phyloP scores from a whole-genome alignment of 1,140 invertebrate species.

The Psix sp. region DNA sequence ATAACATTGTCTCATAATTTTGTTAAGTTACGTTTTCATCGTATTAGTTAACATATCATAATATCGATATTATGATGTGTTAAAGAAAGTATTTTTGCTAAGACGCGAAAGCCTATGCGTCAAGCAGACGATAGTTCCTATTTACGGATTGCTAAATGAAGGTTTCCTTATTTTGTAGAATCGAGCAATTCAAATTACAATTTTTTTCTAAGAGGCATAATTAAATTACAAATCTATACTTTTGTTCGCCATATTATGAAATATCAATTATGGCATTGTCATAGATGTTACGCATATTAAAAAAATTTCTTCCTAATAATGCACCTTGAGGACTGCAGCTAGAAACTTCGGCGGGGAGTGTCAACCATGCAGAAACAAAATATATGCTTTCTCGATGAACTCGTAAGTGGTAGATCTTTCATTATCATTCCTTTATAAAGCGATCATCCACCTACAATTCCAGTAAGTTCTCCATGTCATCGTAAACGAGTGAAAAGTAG shows the following conservation, averaged over 20 bases:
- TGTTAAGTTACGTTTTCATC: too few relatives aligned
- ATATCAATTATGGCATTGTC: slow-evolving; percentile 55
- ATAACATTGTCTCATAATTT: slow-evolving; percentile 19
- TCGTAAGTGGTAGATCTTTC: slow-evolving; percentile 42
- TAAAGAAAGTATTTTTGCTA: slow-evolving; percentile 47
- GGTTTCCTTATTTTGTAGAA: slow-evolving; percentile 56
- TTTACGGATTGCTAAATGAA: slow-evolving; percentile 52
- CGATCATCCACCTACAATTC: slow-evolving; percentile 37
- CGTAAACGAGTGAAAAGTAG: slow-evolving; percentile 1
- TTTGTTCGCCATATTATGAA: slow-evolving; percentile 41
- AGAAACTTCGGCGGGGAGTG: slow-evolving; percentile 52
- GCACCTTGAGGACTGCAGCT: slow-evolving; percentile 20
- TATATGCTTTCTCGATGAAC: slow-evolving; percentile 62
- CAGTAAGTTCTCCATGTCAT: slow-evolving; percentile 32
- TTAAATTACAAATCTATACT: slow-evolving; percentile 27
- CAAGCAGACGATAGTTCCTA: slow-evolving; percentile 28
- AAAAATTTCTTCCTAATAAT: slow-evolving; percentile 52
- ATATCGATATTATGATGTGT: slow-evolving; percentile 45
- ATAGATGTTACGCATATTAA: slow-evolving; percentile 51
- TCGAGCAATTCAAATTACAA: slow-evolving; percentile 43
- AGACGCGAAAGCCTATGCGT: slow-evolving; percentile 30
- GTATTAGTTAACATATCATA: not conserved
- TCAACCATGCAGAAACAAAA: slow-evolving; percentile 64
- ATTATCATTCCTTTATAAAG: slow-evolving; percentile 61
- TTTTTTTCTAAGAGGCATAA: slow-evolving; percentile 16